Percentiles rank a stretch among this genome's conserved stretches.
These are phyloP conservation scores for Chloroceryle aenea DNA, from an alignment of 2,113 vertebrate species.

Conservation along the genomic window DNA sequence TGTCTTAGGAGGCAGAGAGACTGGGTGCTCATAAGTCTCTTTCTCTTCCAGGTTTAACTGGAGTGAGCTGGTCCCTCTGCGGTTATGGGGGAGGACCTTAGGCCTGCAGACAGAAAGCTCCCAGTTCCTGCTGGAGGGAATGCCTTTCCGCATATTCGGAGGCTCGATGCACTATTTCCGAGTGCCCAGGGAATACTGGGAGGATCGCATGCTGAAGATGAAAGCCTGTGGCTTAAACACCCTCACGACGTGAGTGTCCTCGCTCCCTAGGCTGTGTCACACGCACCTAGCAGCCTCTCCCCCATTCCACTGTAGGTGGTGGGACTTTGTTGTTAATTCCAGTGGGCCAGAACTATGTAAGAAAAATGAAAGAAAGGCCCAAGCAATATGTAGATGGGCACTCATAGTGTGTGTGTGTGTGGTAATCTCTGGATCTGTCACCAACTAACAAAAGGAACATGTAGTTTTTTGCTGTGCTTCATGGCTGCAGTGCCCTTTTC, in stretches of 20 bases:
- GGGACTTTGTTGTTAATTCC: background rate
- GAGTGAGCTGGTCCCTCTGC: slow-evolving; percentile 36
- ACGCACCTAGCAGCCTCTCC: background rate
- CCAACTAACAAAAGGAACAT: background rate
- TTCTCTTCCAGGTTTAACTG: slow-evolving; percentile 60
- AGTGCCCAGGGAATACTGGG: slow-evolving; percentile 89
- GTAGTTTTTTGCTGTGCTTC: background rate
- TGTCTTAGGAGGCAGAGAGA: background rate
- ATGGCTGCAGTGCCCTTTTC: background rate
- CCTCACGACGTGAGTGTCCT: slow-evolving; percentile 86
- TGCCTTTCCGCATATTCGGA: slow-evolving; percentile 82
- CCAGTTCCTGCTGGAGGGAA: slow-evolving; percentile 80
- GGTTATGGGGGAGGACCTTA: slow-evolving; percentile 38
- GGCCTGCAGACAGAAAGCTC: slow-evolving; percentile 80
- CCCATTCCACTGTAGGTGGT: background rate
- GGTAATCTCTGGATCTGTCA: background rate
- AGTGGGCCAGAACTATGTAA: background rate
- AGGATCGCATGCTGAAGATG: slow-evolving; percentile 90
- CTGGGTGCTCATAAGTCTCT: background rate
- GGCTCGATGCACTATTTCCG: slow-evolving; percentile 92
- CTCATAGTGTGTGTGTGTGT: background rate
- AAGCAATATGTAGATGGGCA: background rate
- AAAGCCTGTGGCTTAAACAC: slow-evolving; percentile 94
- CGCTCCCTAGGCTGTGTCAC: background rate
- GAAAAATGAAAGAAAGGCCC: background rate